Evolutionary conservation across 1,140 invertebrate genomes (phyloP), one percentile per base, ranked within the genome.

Genomic region (Papilio aristodemus): DNA sequence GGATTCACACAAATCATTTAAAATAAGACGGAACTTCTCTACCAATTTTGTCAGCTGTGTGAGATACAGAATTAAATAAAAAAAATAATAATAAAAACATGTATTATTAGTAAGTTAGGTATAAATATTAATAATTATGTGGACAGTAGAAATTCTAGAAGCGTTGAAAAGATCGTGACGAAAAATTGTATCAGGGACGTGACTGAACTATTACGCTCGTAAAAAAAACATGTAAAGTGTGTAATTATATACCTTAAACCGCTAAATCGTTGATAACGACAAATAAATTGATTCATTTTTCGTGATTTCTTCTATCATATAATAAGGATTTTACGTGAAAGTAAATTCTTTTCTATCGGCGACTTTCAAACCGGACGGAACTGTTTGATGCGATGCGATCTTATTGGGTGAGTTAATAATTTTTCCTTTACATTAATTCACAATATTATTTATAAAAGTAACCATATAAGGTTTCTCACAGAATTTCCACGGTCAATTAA

Each of bases 241-340:
- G 32, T 62, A 62, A 60, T 54, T 11, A 54, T 22, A 54, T 54
- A 4, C 46, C 46, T 54, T 25, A 17, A 25, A 22, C 22, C 19
- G 17, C 19, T 50, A 11, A 36, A 38, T 60, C 38, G 14, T 37
- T 60, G 9, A 60, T 60, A 37, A 60, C 1, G 8, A 14, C 11
- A 60, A 60, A 38, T 17, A 37, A 38, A 19, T 17, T 38, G 14
- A 37, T 37, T 37, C 17, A 38, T 25, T 38, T 38, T 1, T 62
- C 59, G 27, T 62, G 59, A 62, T 36, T 62, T 39, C 17, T 62
- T 38, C 17, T n/a, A 19, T 59, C 43, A 50, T 39, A 36, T 25
- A 54, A 54, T 54, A 54, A 54, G 38, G 10, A 9, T 19, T 17
- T 37, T 37, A n/a, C 10, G 32, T 62, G 4, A 62, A 62, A 62